Evolutionary conservation across 2,113 vertebrate species (phyloP).

Genomic region (Toxotes chatareus): DNA sequence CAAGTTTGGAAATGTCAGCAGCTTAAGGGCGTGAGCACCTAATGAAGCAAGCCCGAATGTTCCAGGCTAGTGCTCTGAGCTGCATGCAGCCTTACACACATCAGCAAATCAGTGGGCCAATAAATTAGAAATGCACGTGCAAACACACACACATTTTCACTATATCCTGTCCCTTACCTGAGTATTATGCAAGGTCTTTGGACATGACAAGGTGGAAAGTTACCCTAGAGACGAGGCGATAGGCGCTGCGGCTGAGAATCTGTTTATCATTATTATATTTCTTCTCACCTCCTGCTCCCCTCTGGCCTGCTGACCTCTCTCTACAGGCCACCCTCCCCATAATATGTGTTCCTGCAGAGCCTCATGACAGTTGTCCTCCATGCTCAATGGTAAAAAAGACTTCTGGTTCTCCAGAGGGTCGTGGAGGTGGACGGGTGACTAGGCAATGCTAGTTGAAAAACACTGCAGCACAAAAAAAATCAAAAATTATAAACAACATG

Average conservation of each 20-base stretch:
- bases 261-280: constrained; percentile 76
- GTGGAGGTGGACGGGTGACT: constrained; percentile 36
- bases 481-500: constrained; percentile 21
- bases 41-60: constrained; percentile 81
- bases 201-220: constrained; percentile 75
- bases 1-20: constrained; percentile 84
- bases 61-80: constrained; percentile 72
- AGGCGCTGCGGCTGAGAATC: constrained; percentile 43
- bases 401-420: constrained; percentile 49
- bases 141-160: constrained; percentile 33
- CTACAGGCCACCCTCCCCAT: constrained; percentile 23
- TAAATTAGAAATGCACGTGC: constrained; percentile 74
- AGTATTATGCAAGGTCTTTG: constrained; percentile 69
- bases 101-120: constrained; percentile 79
- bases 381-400: constrained; percentile 43
- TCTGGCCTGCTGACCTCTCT: constrained; percentile 59
- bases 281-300: constrained; percentile 58
- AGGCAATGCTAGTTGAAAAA: constrained; percentile 17
- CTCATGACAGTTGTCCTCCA: constrained; percentile 63
- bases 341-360: constrained; percentile 46
- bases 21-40: constrained; percentile 79
- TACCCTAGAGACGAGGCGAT: constrained; percentile 69
- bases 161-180: constrained; percentile 47
- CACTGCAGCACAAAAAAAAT: background rate
- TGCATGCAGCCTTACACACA: constrained; percentile 62